Conservation (phyloP, 2,113 vertebrate species). For the Ploceus nigricollis region DNA sequence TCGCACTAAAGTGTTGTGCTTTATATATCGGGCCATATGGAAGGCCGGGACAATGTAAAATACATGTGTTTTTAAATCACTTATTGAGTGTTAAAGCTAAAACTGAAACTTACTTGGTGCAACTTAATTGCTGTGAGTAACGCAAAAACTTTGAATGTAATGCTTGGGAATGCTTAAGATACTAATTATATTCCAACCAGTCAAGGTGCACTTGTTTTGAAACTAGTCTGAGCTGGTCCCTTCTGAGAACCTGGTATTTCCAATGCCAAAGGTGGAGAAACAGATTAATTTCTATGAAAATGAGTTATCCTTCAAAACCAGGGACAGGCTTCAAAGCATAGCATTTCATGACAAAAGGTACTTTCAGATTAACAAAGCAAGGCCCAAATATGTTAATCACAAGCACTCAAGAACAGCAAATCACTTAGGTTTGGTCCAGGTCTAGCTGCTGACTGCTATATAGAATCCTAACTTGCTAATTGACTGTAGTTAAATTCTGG, state of each 20-base stretch:
- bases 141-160: conserved; percentile 47
- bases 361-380: neutral
- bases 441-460: neutral
- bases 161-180: conserved; percentile 51
- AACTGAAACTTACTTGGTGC: conserved; percentile 46
- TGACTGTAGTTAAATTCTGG: neutral
- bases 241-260: conserved; percentile 33
- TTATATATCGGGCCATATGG: neutral
- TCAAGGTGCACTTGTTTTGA: conserved; percentile 52
- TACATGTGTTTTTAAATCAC: neutral
- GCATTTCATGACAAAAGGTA: neutral
- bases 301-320: conserved; percentile 19
- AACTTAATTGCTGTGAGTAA: conserved; percentile 66
- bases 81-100: conserved; percentile 35
- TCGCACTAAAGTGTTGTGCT: neutral
- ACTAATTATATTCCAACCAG: conserved; percentile 55
- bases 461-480: neutral
- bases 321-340: neutral
- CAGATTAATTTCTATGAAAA: conserved; percentile 30
- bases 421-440: neutral
- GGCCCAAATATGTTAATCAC: neutral
- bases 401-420: neutral
- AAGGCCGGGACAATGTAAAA: conserved; percentile 33
- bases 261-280: neutral
- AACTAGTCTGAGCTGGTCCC: conserved; percentile 45